A percentile compares a stretch with the other conserved stretches of the same genome.
Evolutionary conservation across 2,113 vertebrate genomes (phyloP).

Genomic region (Tupaia chinensis): DNA sequence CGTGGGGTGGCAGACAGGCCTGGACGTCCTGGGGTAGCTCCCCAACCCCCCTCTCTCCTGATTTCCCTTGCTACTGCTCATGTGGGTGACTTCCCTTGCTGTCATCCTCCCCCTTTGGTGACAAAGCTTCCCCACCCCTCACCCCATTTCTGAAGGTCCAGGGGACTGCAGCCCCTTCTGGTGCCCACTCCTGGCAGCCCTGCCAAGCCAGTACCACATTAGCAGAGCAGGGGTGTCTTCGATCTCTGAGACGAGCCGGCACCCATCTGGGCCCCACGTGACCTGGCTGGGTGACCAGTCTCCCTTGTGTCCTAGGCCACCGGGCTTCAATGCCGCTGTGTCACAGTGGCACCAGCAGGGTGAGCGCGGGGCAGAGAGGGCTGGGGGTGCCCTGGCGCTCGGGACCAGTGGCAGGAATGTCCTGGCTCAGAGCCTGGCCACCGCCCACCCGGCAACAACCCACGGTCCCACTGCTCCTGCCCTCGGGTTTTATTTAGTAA

Average conservation of each 20-base stretch:
- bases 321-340: background rate
- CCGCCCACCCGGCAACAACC: slow-evolving; percentile 81
- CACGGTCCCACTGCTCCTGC: slow-evolving; percentile 84
- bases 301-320: background rate
- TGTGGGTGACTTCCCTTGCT: background rate
- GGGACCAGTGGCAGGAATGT: slow-evolving; percentile 8
- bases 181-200: background rate
- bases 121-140: too few species aligned
- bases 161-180: background rate
- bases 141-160: background rate
- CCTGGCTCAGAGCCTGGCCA: slow-evolving; percentile 61
- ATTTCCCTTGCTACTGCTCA: background rate
- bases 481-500: slow-evolving; percentile 89
- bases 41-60: background rate
- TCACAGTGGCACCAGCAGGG: background rate
- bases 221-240: background rate
- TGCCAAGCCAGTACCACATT: background rate
- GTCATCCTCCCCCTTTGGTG: background rate
- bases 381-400: background rate
- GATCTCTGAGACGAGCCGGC: background rate
- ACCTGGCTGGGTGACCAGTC: background rate
- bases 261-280: background rate
- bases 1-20: fast-evolving
- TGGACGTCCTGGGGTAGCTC: background rate
- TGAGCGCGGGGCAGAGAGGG: background rate